Percentiles rank a stretch among this genome's conserved stretches.
Conservation (phyloP, 2,888 invertebrate genomes). For the Augiades crinisus region DNA sequence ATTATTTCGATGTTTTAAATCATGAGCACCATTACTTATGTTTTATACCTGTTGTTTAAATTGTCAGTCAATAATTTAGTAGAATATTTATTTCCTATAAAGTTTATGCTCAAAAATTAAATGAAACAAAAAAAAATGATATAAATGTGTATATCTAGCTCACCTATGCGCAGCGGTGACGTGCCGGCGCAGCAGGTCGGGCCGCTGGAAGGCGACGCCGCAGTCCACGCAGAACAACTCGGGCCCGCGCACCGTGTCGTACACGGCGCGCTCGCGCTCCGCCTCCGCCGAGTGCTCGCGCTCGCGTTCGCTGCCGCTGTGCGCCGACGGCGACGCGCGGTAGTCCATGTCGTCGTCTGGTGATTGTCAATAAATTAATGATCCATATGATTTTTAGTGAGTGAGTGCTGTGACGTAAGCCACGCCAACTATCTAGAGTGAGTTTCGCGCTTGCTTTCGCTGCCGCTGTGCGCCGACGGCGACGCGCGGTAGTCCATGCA, state of each 20-base stretch:
- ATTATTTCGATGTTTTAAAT: too few relatives aligned
- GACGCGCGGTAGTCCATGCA: constrained; percentile 68
- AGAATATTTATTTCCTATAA: too few relatives aligned
- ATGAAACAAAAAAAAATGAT: too few relatives aligned
- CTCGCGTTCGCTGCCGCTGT: constrained; percentile 33
- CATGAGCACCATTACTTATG: too few relatives aligned
- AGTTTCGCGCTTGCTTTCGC: constrained; percentile 31
- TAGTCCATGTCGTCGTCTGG: constrained; percentile 62
- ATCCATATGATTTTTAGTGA: too few relatives aligned
- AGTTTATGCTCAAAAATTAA: too few relatives aligned
- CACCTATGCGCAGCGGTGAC: constrained; percentile 80
- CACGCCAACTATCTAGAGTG: too few relatives aligned
- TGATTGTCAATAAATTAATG: too few relatives aligned
- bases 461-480: constrained; percentile 43
- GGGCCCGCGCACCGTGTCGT: constrained; percentile 61
- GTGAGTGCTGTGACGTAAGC: too few relatives aligned
- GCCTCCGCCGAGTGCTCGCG: constrained; percentile 32
- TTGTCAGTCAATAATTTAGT: too few relatives aligned
- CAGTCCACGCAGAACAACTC: constrained; percentile 86
- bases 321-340: constrained; percentile 56
- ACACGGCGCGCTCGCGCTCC: constrained; percentile 33
- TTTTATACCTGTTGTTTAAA: too few relatives aligned
- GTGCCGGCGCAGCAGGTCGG: constrained; percentile 88
- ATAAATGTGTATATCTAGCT: too few relatives aligned
- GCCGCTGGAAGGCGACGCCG: constrained; percentile 89